These are phyloP conservation scores for Bacillus rossius DNA, from an alignment of 1,140 invertebrate genomes.

Conservation along the genomic window DNA sequence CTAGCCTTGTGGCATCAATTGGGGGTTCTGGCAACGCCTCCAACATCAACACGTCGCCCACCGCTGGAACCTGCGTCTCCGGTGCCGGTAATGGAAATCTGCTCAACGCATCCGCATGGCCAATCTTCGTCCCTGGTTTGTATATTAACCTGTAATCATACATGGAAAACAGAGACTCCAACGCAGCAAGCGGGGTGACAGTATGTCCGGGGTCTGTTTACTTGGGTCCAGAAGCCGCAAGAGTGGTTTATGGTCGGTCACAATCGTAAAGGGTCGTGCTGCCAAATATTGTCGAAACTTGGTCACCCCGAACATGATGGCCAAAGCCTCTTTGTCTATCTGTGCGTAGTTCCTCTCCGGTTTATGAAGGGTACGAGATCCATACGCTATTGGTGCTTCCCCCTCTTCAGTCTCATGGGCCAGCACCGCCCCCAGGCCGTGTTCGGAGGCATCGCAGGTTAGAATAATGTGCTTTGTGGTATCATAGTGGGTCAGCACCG, in stretches of 20 bases:
- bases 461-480: no score
- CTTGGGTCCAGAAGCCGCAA: background rate
- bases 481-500: no score
- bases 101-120: slow-evolving; percentile 22
- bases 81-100: background rate
- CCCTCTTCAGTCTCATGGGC: background rate
- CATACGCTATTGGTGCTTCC: background rate
- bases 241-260: background rate
- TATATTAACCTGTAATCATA: slow-evolving; percentile 17
- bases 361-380: background rate
- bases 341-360: background rate
- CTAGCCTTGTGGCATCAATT: background rate
- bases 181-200: background rate
- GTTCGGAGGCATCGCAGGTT: background rate
- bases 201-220: background rate
- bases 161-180: slow-evolving; percentile 22
- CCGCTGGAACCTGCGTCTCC: background rate
- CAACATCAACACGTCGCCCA: background rate
- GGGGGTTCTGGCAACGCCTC: background rate
- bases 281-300: background rate
- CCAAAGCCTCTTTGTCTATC: background rate
- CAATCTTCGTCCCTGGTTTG: slow-evolving; percentile 12
- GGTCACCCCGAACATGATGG: background rate
- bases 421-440: background rate
- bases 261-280: background rate